Evolutionary conservation across 2,888 invertebrate genomes (phyloP).

Genomic region (Steinernema scapterisci): DNA sequence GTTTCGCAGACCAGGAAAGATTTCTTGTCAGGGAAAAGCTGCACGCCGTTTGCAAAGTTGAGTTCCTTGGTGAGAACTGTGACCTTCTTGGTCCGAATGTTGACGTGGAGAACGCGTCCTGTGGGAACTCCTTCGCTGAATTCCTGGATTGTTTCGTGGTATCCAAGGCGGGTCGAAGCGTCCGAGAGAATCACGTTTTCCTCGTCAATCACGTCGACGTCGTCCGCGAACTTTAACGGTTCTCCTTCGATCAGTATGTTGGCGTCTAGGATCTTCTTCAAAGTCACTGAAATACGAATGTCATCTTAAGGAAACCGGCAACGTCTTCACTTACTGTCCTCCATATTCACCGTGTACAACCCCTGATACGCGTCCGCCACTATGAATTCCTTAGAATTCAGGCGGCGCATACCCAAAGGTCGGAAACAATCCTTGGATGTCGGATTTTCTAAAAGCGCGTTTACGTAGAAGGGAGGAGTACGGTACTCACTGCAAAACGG

Average conservation of each 20-base stretch:
- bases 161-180: conserved; percentile 77
- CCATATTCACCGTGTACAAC: conserved; percentile 81
- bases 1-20: conserved; percentile 82
- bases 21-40: conserved; percentile 80
- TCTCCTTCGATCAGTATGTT: conserved; percentile 14
- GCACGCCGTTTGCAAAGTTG: conserved; percentile 86
- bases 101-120: conserved; percentile 78
- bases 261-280: background rate
- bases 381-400: conserved; percentile 76
- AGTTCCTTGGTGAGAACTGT: conserved; percentile 79
- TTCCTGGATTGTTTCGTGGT: conserved; percentile 76
- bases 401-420: conserved; percentile 83
- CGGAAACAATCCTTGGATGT: conserved; percentile 77
- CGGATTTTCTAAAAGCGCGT: conserved; percentile 47
- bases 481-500: conserved; percentile 20
- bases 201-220: conserved; percentile 71
- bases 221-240: conserved; percentile 23
- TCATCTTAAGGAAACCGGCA: background rate
- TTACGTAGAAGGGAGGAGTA: too few relatives aligned
- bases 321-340: conserved; percentile 56
- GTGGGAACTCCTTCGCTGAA: conserved; percentile 77
- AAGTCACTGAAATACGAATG: background rate
- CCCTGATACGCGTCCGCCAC: conserved; percentile 88
- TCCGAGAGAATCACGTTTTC: conserved; percentile 81
- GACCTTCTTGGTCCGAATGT: conserved; percentile 79